Evolutionary conservation across 1,140 invertebrate genomes (phyloP), one percentile per base, ranked within the genome.

Genomic region (Venturia canescens): DNA sequence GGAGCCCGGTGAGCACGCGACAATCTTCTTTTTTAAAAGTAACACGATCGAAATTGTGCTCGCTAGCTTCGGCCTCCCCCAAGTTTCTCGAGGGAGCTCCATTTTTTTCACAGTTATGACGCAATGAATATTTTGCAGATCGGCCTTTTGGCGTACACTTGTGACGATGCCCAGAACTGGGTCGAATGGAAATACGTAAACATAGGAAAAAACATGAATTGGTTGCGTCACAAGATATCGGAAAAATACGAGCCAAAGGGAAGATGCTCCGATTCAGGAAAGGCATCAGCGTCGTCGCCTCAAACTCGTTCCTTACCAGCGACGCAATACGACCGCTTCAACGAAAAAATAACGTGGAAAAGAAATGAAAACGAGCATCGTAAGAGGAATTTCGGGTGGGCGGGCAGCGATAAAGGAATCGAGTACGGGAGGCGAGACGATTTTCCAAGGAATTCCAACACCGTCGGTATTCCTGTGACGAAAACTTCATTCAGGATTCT

Each of bases 161-260:
- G 87, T 71, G 83, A 86, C 66, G 86, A 89, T 38, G 44, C 78
- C 13, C 85, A 88, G 79, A 80, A 53, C 72, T 86, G 85, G 85
- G 87, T 87, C 27, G 81, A 84, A 78, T 86, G 87, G 86, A 84
- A 86, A 78, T 89, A 88, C 71, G 85, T 85, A 3, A 83, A 84
- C n/a, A 80, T 87, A 67, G 82, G 82, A 23, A 83, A 82, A 66
- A 88, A 87, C 80, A 38, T 86, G 74, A 77, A 83, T 66, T 89
- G 88, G 87, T 87, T 88, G 80, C 80, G 72, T 11, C 0, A 3
- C 2, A 21, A 26, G 44, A 44, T 66, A 3, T 16, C 31, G 15
- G 29, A 23, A 4, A 0, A 11, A 13, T 77, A 66, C 34, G 31
- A 15, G 57, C 75, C 60, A 7, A 13, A 13, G 31, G 75, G 75